Percentiles rank a stretch among this genome's conserved stretches.
Evolutionary conservation across 2,888 invertebrate species (phyloP).

Genomic region (Caenorhabditis imperialis): DNA sequence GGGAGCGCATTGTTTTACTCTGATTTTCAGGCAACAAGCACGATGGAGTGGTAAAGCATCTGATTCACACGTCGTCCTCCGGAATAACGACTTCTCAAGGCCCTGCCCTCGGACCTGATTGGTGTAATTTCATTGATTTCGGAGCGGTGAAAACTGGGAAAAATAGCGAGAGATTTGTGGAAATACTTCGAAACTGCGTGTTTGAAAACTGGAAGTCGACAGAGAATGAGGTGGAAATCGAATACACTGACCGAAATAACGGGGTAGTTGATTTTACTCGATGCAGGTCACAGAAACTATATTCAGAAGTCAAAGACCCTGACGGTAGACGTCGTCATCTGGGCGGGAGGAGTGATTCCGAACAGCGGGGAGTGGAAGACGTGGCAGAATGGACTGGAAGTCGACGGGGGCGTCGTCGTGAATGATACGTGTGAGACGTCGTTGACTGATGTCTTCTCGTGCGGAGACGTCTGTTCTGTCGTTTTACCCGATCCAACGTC

Average conservation of each 20-base stretch:
- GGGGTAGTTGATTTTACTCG: constrained; percentile 9
- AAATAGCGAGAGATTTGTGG: constrained; percentile 8
- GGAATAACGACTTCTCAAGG: constrained; percentile 80
- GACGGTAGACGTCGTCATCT: constrained; percentile 88
- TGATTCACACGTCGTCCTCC: constrained; percentile 72
- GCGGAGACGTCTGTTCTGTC: constrained; percentile 93
- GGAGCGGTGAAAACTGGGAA: constrained; percentile 1
- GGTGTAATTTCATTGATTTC: constrained; percentile 81
- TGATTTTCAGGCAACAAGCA: constrained; percentile 74
- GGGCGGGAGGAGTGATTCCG: constrained; percentile 91
- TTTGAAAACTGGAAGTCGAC: constrained; percentile 2
- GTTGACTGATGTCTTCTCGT: constrained; percentile 88
- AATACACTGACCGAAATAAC: constrained; percentile 6
- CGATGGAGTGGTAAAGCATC: constrained; percentile 74
- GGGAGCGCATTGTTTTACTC: background rate
- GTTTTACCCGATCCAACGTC: constrained; percentile 86
- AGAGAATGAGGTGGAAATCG: constrained; percentile 4
- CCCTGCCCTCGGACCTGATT: constrained; percentile 96
- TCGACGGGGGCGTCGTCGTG: constrained; percentile 86
- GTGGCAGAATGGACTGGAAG: constrained; percentile 42
- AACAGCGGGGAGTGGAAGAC: constrained; percentile 69
- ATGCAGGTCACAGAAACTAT: background rate
- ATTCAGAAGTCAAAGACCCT: constrained; percentile 6
- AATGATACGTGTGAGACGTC: constrained; percentile 90
- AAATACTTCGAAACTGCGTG: constrained; percentile 21